Evolutionary conservation across 2,888 invertebrate species (phyloP).

Genomic region (Drosophila cognata): DNA sequence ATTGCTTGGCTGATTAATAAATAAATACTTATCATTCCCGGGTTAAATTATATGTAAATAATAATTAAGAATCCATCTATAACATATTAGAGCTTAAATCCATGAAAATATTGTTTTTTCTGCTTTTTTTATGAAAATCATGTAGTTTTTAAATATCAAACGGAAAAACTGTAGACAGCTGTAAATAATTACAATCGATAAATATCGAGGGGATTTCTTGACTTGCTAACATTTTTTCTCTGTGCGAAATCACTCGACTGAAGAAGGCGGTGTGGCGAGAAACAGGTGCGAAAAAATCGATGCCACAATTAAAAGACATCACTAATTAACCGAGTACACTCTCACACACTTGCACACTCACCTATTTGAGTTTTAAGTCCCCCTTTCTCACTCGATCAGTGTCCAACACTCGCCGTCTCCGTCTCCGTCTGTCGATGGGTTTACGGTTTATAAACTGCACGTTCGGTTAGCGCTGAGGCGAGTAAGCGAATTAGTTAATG

Average conservation of each 20-base stretch:
- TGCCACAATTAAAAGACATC: constrained; percentile 10
- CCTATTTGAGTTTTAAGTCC: not conserved
- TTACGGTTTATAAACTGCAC: not conserved
- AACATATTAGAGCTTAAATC: not conserved
- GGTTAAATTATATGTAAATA: not conserved
- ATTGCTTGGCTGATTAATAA: not conserved
- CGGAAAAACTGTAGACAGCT: no score
- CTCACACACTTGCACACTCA: not conserved
- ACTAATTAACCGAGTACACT: not conserved
- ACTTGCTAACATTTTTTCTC: not conserved
- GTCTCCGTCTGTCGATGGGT: not conserved
- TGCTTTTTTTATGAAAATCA: not conserved
- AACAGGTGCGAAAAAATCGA: constrained; percentile 12
- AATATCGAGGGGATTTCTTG: not conserved
- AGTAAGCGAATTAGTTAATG: constrained; percentile 59
- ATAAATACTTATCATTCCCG: not conserved
- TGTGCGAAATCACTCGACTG: not conserved
- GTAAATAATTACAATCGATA: not conserved
- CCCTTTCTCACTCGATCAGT: not conserved
- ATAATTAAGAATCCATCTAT: not conserved
- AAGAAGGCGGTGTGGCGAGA: not conserved
- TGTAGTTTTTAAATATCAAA: not conserved
- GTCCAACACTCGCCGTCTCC: not conserved
- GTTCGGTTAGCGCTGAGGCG: constrained; percentile 8
- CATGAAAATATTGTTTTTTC: not conserved